Conservation (phyloP, 2,888 invertebrate species). For the Pasiphila rectangulata region DNA sequence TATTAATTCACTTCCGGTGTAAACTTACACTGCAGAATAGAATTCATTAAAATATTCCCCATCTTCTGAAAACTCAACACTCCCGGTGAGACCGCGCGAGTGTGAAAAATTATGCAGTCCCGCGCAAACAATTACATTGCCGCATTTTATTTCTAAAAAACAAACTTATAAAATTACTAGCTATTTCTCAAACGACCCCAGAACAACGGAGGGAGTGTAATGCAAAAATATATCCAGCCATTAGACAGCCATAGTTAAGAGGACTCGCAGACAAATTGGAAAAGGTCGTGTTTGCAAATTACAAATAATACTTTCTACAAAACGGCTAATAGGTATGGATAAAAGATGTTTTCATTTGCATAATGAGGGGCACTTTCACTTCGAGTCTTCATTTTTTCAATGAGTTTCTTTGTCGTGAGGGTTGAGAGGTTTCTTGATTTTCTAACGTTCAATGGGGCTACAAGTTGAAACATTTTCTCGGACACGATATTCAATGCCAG, state of each 20-base stretch:
- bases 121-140: constrained; percentile 28
- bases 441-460: constrained; percentile 46
- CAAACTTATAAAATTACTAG: constrained; percentile 43
- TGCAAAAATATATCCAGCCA: constrained; percentile 55
- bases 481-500: background rate
- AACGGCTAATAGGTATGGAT: constrained; percentile 59
- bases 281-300: constrained; percentile 63
- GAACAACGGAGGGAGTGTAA: constrained; percentile 45
- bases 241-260: constrained; percentile 44
- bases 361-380: constrained; percentile 59
- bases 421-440: constrained; percentile 43
- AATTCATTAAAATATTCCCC: constrained; percentile 8
- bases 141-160: constrained; percentile 33
- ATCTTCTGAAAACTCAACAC: constrained; percentile 15
- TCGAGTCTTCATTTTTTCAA: constrained; percentile 57
- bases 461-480: background rate
- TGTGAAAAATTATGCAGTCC: constrained; percentile 24
- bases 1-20: background rate
- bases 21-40: background rate
- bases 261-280: constrained; percentile 57
- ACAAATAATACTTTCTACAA: constrained; percentile 62
- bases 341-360: constrained; percentile 69
- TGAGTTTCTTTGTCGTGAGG: constrained; percentile 41
- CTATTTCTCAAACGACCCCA: constrained; percentile 51
- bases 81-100: constrained; percentile 14